Conservation (phyloP, 1,140 invertebrate genomes). For the Colletes latitarsis region DNA sequence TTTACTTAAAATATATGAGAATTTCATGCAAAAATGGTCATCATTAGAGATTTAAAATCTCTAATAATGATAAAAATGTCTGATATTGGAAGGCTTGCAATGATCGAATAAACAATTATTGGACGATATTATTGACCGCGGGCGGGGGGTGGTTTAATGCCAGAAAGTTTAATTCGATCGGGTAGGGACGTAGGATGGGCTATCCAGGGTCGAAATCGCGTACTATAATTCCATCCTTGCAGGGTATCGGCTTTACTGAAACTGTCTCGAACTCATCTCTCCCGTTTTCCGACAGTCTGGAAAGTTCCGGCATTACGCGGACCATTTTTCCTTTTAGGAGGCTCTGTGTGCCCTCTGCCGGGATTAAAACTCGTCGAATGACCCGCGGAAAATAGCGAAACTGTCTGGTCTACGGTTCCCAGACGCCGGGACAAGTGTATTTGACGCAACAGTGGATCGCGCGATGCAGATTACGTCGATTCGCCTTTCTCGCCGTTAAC, state of each 20-base stretch:
- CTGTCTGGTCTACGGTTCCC: conserved; percentile 20
- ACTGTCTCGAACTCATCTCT: conserved; percentile 56
- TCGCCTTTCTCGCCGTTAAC: too few relatives aligned
- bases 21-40: too few relatives aligned
- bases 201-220: conserved; percentile 39
- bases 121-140: too few relatives aligned
- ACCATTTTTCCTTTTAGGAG: conserved; percentile 57
- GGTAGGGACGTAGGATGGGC: too few relatives aligned
- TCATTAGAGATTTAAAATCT: too few relatives aligned
- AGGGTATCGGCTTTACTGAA: conserved; percentile 59
- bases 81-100: too few relatives aligned
- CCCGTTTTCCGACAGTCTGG: conserved; percentile 55
- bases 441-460: conserved; percentile 45
- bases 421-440: conserved; percentile 45
- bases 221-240: conserved; percentile 58
- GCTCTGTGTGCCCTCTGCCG: conserved; percentile 18
- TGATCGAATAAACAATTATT: too few relatives aligned
- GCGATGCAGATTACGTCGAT: conserved; percentile 30
- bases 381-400: conserved; percentile 49
- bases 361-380: conserved; percentile 49
- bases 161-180: conserved; percentile 34
- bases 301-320: conserved; percentile 52
- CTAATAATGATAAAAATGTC: too few relatives aligned
- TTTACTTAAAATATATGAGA: too few relatives aligned
- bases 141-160: too few relatives aligned